phyloP scores from a whole-genome alignment of 2,113 vertebrate genomes.

The Lota lota region DNA sequence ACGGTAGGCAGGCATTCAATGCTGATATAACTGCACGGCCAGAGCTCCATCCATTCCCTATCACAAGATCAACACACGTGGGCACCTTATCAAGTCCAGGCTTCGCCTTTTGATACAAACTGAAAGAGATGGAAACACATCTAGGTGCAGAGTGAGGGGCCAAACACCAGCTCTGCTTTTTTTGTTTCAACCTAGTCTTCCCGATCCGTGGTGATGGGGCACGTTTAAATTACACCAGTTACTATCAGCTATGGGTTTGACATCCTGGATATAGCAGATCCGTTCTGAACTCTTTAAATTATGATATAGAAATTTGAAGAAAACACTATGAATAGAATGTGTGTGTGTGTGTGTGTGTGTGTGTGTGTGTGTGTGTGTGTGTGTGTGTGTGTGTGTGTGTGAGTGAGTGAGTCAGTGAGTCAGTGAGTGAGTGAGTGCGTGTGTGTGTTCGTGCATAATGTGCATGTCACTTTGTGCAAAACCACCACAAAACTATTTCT shows the following conservation, averaged over 20 bases:
- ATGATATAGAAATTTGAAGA: too few relatives aligned
- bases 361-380: too few relatives aligned
- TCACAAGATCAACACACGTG: constrained; percentile 76
- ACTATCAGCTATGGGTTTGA: constrained; percentile 12
- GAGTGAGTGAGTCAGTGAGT: too few relatives aligned
- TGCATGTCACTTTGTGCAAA: too few relatives aligned
- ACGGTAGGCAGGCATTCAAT: constrained; percentile 68
- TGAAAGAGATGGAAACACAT: constrained; percentile 46
- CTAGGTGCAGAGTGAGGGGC: constrained; percentile 24
- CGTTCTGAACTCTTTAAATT: too few relatives aligned
- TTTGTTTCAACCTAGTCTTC: constrained; percentile 24
- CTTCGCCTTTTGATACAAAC: constrained; percentile 45
- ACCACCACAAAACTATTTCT: too few relatives aligned
- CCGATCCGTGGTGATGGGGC: constrained; percentile 20
- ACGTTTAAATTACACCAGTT: constrained; percentile 44
- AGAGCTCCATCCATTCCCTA: constrained; percentile 59
- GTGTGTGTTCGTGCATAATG: too few relatives aligned
- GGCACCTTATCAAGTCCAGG: constrained; percentile 42
- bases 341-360: too few relatives aligned
- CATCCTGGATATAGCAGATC: too few relatives aligned
- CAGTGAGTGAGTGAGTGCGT: too few relatives aligned
- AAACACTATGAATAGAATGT: too few relatives aligned
- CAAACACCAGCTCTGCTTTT: constrained; percentile 24
- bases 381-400: too few relatives aligned
- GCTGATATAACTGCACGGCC: constrained; percentile 46